These are phyloP conservation scores for Drosophila kokeensis DNA, from an alignment of 2,888 invertebrate species.

Conservation along the genomic window DNA sequence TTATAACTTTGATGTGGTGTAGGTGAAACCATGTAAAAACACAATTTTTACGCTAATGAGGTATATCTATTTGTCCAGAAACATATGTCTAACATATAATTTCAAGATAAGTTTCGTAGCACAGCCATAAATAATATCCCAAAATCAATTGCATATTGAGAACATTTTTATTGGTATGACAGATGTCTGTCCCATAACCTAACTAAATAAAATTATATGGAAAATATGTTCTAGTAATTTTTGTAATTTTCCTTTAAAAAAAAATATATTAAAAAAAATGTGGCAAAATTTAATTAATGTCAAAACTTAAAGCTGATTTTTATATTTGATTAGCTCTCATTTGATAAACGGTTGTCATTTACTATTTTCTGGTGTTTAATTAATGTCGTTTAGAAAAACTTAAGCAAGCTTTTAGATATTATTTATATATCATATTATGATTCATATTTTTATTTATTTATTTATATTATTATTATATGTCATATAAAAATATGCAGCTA, in stretches of 20 bases:
- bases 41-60: background rate
- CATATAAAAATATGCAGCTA: background rate
- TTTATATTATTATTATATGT: too few relatives aligned
- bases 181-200: background rate
- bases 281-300: background rate
- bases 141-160: background rate
- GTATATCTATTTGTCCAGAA: background rate
- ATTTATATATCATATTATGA: background rate
- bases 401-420: background rate
- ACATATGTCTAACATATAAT: background rate
- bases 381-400: background rate
- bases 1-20: conserved; percentile 9
- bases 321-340: too few relatives aligned
- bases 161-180: background rate
- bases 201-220: background rate
- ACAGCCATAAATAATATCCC: background rate
- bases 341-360: background rate
- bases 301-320: background rate
- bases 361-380: background rate
- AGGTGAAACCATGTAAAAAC: background rate
- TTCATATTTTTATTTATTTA: too few relatives aligned
- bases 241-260: background rate
- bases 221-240: background rate
- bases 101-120: background rate
- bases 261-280: background rate